These are phyloP conservation scores for Pocillopora verrucosa DNA, from an alignment of 64 coral and sea anemone genomes.

Conservation along the genomic window DNA sequence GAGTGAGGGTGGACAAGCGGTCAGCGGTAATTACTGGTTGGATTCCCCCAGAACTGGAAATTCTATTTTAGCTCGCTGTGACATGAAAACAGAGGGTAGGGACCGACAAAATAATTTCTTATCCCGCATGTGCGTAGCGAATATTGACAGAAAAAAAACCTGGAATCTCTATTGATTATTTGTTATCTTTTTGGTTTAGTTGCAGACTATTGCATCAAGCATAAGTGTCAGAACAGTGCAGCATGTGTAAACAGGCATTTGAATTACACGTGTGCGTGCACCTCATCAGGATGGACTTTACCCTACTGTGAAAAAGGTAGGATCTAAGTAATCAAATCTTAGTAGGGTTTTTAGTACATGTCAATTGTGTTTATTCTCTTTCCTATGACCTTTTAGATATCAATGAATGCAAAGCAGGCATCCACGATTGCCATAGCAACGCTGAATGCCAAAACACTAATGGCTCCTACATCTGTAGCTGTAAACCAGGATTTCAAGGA, in stretches of 20 bases:
- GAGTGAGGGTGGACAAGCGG: not conserved
- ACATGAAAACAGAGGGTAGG: not conserved
- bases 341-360: not conserved
- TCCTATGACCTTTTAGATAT: not conserved
- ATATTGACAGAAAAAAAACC: no score
- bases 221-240: no score
- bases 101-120: no score
- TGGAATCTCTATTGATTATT: no score
- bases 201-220: not conserved
- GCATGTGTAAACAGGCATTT: no score
- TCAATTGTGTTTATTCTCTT: not conserved
- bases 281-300: not conserved
- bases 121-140: no score
- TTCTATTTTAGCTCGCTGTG: not conserved
- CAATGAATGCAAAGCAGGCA: not conserved
- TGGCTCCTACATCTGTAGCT: not conserved
- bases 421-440: not conserved
- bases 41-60: not conserved
- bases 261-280: not conserved
- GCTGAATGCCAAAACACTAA: not conserved
- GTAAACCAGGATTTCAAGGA: conserved; percentile 14
- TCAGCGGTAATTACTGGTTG: conserved; percentile 1
- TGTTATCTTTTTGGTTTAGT: not conserved
- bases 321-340: not conserved
- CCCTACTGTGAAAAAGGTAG: not conserved